Conservation (phyloP, 37 sponge, comb jelly and placozoan species). For the Diacarnus erythraeanus region DNA sequence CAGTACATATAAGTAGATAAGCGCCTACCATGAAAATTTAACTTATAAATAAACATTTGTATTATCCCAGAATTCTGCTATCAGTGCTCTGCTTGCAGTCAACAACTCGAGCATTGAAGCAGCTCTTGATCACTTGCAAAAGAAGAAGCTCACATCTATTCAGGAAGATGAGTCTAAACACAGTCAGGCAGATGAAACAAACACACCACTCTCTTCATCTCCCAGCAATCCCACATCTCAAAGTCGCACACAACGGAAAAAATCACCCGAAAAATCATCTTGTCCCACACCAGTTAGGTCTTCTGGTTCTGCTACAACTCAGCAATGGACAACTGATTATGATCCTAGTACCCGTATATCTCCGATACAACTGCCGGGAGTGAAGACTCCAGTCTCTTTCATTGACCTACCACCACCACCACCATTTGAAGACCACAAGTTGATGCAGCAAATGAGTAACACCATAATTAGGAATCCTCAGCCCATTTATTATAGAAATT, state of each 20-base stretch:
- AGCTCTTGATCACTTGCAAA: slow-evolving; percentile 59
- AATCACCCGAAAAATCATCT: slow-evolving; percentile 18
- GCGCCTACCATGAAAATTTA: not conserved
- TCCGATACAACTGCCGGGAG: slow-evolving; percentile 34
- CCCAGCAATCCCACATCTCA: not conserved
- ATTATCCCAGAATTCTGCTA: slow-evolving; percentile 43
- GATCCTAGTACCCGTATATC: slow-evolving; percentile 22
- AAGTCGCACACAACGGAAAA: not conserved
- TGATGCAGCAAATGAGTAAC: slow-evolving; percentile 2
- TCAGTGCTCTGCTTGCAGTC: slow-evolving; percentile 54
- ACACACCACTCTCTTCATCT: not conserved
- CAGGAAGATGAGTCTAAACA: slow-evolving; percentile 25
- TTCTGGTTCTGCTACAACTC: not conserved
- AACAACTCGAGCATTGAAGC: slow-evolving; percentile 60
- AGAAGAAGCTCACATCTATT: slow-evolving; percentile 34
- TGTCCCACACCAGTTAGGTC: not conserved
- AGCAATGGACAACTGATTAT: slow-evolving; percentile 3
- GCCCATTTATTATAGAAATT: not conserved
- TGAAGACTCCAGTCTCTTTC: slow-evolving; percentile 36
- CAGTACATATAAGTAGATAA: not conserved
- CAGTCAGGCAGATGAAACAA: not conserved
- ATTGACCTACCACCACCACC: slow-evolving; percentile 35
- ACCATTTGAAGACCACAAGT: not conserved
- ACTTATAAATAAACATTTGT: not conserved
- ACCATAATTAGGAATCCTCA: slow-evolving; percentile 8